These are phyloP conservation scores for Coenobita brevimanus DNA, from an alignment of 1,140 invertebrate species.

Conservation along the genomic window DNA sequence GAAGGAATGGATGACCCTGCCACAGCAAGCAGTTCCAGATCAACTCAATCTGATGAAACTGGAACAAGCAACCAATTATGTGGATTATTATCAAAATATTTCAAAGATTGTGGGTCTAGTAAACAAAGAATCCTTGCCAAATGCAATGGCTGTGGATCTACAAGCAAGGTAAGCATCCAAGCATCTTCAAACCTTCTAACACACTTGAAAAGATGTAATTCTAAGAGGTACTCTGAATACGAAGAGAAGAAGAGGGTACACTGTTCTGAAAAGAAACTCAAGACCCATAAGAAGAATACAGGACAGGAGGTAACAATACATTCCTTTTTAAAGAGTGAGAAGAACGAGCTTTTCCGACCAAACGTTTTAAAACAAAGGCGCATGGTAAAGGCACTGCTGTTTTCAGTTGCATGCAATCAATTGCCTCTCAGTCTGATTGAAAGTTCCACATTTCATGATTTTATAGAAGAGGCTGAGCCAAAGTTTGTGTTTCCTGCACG, in stretches of 20 bases:
- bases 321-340: constrained; percentile 15
- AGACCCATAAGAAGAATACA: too few relatives aligned
- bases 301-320: neutral
- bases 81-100: too few relatives aligned
- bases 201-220: too few relatives aligned
- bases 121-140: constrained; percentile 24
- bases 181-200: too few relatives aligned
- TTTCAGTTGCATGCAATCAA: constrained; percentile 26
- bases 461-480: constrained; percentile 26
- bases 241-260: neutral
- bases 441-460: constrained; percentile 21
- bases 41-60: too few relatives aligned
- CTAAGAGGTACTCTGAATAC: constrained; percentile 7
- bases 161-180: too few relatives aligned
- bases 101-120: constrained; percentile 7
- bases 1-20: too few relatives aligned
- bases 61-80: too few relatives aligned
- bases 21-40: too few relatives aligned
- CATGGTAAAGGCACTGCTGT: constrained; percentile 35
- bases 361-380: constrained; percentile 27
- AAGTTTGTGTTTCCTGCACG: constrained; percentile 27
- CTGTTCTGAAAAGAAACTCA: too few relatives aligned
- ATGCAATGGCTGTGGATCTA: neutral
- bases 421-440: constrained; percentile 30
- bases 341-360: constrained; percentile 6